Percentiles rank a stretch among this genome's conserved stretches.
These are phyloP conservation scores for Epirrhoe tristata DNA, from an alignment of 2,888 invertebrate genomes.

Conservation along the genomic window DNA sequence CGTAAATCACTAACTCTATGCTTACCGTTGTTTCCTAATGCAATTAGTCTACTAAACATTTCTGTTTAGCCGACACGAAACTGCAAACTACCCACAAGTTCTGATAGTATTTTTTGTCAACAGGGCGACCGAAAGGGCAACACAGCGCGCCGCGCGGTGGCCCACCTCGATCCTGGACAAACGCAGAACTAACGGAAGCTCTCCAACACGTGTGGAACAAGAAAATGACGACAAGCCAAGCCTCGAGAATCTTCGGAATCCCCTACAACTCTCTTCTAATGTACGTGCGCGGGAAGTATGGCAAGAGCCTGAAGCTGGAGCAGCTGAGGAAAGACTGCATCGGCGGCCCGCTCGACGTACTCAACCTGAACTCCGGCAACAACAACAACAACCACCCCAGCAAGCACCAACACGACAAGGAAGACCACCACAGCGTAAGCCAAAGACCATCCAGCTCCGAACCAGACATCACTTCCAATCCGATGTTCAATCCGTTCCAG, in stretches of 20 bases:
- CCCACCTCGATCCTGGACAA: slow-evolving; percentile 96
- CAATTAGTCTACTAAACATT: slow-evolving; percentile 71
- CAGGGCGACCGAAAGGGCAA: slow-evolving; percentile 95
- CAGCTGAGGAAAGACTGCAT: slow-evolving; percentile 95
- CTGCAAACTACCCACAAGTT: slow-evolving; percentile 30
- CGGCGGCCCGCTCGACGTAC: slow-evolving; percentile 91
- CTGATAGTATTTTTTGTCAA: slow-evolving; percentile 44
- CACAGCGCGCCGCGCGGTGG: slow-evolving; percentile 96
- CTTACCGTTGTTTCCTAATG: slow-evolving; percentile 57
- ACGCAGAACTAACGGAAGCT: slow-evolving; percentile 95
- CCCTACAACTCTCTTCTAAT: slow-evolving; percentile 96
- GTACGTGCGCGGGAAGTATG: slow-evolving; percentile 97
- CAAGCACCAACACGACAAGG: slow-evolving; percentile 82
- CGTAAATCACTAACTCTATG: slow-evolving; percentile 71
- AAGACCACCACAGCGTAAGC: slow-evolving; percentile 72
- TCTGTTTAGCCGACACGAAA: slow-evolving; percentile 57
- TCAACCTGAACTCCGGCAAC: slow-evolving; percentile 86
- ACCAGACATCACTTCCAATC: slow-evolving; percentile 87
- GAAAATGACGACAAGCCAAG: slow-evolving; percentile 97
- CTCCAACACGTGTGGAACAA: slow-evolving; percentile 98
- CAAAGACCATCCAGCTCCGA: slow-evolving; percentile 89
- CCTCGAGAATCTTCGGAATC: slow-evolving; percentile 95
- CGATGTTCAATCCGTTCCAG: slow-evolving; percentile 91
- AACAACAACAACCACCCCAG: slow-evolving; percentile 85
- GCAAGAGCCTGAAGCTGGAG: slow-evolving; percentile 95